These are phyloP conservation scores for Clarias gariepinus DNA, from an alignment of 2,113 vertebrate genomes.

Conservation along the genomic window DNA sequence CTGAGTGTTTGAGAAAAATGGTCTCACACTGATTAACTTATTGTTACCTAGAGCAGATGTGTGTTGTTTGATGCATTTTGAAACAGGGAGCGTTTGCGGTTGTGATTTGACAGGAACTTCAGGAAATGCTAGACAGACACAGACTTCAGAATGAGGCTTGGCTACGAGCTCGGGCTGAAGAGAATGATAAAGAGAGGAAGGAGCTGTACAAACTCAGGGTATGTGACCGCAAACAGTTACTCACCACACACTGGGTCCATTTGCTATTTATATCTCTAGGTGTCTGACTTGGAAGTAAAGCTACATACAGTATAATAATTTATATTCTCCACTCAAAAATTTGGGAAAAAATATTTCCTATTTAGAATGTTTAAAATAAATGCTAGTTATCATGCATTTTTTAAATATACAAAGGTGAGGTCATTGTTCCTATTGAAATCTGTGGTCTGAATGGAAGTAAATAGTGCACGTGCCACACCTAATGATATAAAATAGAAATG, in stretches of 20 bases:
- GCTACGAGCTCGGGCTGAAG: slow-evolving; percentile 69
- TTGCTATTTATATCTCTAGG: slow-evolving; percentile 29
- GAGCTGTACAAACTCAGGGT: slow-evolving; percentile 70
- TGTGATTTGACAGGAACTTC: slow-evolving; percentile 64
- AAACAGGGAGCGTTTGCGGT: slow-evolving; percentile 8
- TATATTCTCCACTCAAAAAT: background rate
- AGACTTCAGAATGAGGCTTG: slow-evolving; percentile 72
- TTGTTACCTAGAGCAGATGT: background rate
- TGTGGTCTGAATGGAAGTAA: background rate
- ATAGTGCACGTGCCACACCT: background rate
- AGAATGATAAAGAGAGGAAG: slow-evolving; percentile 73
- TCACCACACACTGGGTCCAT: background rate
- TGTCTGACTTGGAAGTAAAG: slow-evolving; percentile 2
- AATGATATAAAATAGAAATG: background rate
- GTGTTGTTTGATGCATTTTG: background rate
- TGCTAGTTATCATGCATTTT: background rate
- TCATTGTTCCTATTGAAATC: background rate
- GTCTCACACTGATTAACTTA: too few relatives aligned
- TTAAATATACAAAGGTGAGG: background rate
- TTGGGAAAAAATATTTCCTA: background rate
- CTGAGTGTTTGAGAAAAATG: background rate
- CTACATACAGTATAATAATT: background rate
- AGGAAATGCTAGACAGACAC: slow-evolving; percentile 73
- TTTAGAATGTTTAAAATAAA: background rate
- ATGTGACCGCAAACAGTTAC: slow-evolving; percentile 52